Percentiles rank a stretch among this genome's conserved stretches.
These are phyloP conservation scores for Pantherophis guttatus DNA, from an alignment of 2,113 vertebrate genomes.

Conservation along the genomic window DNA sequence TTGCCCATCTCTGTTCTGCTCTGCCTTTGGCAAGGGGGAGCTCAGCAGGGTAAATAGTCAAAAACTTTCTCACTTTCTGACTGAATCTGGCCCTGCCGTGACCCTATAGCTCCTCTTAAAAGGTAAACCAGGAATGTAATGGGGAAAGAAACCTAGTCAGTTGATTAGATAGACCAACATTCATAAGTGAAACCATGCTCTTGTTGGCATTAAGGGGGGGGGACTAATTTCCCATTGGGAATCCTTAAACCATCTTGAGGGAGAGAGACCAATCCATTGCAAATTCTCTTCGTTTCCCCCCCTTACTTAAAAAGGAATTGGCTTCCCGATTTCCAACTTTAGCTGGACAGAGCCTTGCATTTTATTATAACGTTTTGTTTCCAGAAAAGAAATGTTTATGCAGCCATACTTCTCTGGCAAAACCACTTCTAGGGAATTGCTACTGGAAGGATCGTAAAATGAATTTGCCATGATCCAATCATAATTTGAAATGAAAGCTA, in stretches of 20 bases:
- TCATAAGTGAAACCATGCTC: conserved; percentile 54
- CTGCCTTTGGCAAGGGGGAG: neutral
- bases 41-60: neutral
- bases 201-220: conserved; percentile 48
- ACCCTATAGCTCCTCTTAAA: conserved; percentile 30
- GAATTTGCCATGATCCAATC: conserved; percentile 47
- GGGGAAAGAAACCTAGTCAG: conserved; percentile 44
- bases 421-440: conserved; percentile 25
- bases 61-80: neutral
- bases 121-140: conserved; percentile 29
- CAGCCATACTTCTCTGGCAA: conserved; percentile 36
- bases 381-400: conserved; percentile 57
- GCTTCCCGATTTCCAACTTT: conserved; percentile 58
- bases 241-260: conserved; percentile 67
- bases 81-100: conserved; percentile 1
- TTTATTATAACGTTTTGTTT: conserved; percentile 57
- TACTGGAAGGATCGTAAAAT: conserved; percentile 20
- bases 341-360: conserved; percentile 50
- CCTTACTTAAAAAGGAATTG: conserved; percentile 36
- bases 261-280: conserved; percentile 66
- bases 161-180: conserved; percentile 44
- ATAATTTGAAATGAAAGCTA: conserved; percentile 64
- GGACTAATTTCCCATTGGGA: conserved; percentile 46
- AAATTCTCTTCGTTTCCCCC: conserved; percentile 59
- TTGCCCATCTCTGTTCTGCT: conserved; percentile 1